Conservation (phyloP, 2,797 vertebrate species). For the Sus cebifrons region DNA sequence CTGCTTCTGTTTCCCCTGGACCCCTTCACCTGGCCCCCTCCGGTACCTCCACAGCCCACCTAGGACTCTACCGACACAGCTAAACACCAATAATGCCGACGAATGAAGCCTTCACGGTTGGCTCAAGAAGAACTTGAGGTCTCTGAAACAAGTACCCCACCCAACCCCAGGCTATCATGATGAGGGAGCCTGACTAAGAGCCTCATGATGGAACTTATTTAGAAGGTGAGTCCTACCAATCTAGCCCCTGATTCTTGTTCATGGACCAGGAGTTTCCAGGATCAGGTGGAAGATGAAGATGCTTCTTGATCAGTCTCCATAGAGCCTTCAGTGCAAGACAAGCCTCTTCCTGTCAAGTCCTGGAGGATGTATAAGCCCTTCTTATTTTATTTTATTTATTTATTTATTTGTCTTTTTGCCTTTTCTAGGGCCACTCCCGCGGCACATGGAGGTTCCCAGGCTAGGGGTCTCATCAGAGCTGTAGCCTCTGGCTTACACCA, state of each 20-base stretch:
- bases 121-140: neutral
- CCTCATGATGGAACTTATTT: neutral
- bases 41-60: neutral
- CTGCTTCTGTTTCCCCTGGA: neutral
- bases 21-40: neutral
- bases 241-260: neutral
- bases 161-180: neutral
- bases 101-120: neutral
- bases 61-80: neutral
- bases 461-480: too few relatives aligned
- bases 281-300: neutral
- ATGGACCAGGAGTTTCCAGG: neutral
- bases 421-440: too few relatives aligned
- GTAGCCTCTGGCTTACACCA: too few relatives aligned
- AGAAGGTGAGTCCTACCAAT: neutral
- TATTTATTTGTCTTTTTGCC: too few relatives aligned
- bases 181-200: neutral
- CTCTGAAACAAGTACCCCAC: neutral
- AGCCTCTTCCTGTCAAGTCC: neutral
- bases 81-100: neutral
- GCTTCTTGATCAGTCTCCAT: fast-evolving
- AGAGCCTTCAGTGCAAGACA: neutral
- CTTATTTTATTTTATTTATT: too few relatives aligned
- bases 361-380: neutral
- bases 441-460: too few relatives aligned